Base-by-base conservation (phyloP, 35 echinoderm and acorn worm genomes). In the Acanthaster planci region DNA sequence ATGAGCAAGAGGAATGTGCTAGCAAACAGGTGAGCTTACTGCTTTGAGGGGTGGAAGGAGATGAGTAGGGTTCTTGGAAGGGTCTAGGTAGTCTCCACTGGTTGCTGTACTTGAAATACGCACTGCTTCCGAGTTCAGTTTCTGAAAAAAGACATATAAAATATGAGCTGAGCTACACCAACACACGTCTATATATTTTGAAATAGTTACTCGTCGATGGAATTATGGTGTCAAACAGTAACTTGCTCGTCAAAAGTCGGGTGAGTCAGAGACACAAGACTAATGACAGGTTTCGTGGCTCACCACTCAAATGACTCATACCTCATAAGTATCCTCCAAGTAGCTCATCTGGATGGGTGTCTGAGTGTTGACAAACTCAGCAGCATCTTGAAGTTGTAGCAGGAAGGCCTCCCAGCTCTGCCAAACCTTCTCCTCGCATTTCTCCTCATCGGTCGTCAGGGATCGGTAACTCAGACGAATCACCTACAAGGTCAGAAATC, bases 341-440 rank as follows among this genome's bases (percentile, higher is more conserved):
- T 92, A 51, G 36, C 84, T 77, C 59, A 86, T 78, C 38, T 92
- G 83, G 23, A 92, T 92, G 15, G 90, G 90, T 8, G 84, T 92
- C 84, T 92, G 83, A 60, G 77, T 93, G 72, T 89, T 93, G n/a
- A 99, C 96, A 91, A 99, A 99, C 51, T 99, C 96, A 39, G 96
- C 92, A 77, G 96, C 92, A 76, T 99, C 96, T 79, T 99, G 96
- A 0, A 99, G 82, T 67, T 99, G 96, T 0, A 99, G 88, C 7
- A 99, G 57, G 75, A 99, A 99, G 3, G 92, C 92, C 59, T 99
- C 96, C 96, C 96, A 99, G 26, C 80, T 94, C 89, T 94, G 92
- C 96, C 96, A 99, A 9, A 99, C 96, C 59, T 90, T 84, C 83
- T 99, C 96, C 78, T 99, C 96, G 57, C 83, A 82, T 67, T 94